Conservation (phyloP, 1,140 invertebrate species). For the fruit fly (Drosophila melanogaster) region Release_6_plus_ISO1_MT NT_033777.3:28323501-28324000, state of each 20-base stretch:
- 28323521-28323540: background rate
- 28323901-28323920: slow-evolving; percentile 71
- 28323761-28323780: slow-evolving; percentile 76
- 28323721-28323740: slow-evolving; percentile 87
- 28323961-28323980: slow-evolving; percentile 57
- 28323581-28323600: background rate
- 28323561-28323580: background rate
- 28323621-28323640: background rate
- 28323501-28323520: background rate
- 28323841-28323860: slow-evolving; percentile 83
- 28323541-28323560: slow-evolving; percentile 19
- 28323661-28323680: slow-evolving; percentile 90
- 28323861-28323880: slow-evolving; percentile 78
- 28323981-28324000: slow-evolving; percentile 52
- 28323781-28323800: slow-evolving; percentile 77
- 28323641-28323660: slow-evolving; percentile 92
- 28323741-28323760: slow-evolving; percentile 84
- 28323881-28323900: slow-evolving; percentile 81
- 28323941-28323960: slow-evolving; percentile 50
- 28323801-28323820: slow-evolving; percentile 83
- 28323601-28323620: slow-evolving; percentile 22
- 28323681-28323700: slow-evolving; percentile 86
- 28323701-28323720: slow-evolving; percentile 85
- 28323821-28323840: slow-evolving; percentile 83
- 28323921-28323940: slow-evolving; percentile 25